Evolutionary conservation across 2,113 vertebrate species (phyloP).

Genomic region (Climacteris rufus): DNA sequence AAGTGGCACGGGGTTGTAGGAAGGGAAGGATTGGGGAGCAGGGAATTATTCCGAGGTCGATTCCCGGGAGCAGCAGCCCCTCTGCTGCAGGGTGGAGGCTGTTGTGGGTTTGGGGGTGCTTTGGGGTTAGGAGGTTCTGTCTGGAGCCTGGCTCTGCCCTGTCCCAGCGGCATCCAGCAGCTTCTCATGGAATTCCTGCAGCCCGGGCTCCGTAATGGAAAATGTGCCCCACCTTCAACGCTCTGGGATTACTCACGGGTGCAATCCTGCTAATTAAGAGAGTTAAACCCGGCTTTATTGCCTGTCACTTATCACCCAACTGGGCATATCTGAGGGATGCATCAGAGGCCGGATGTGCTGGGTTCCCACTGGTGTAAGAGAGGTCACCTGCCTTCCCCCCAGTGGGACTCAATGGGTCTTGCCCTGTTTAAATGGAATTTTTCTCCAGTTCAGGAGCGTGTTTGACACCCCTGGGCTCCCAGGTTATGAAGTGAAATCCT

Average conservation of each 20-base stretch:
- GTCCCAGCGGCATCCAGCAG: conserved; percentile 35
- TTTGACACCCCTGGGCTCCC: not conserved
- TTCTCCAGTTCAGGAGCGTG: rapidly evolving
- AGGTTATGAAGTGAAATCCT: not conserved
- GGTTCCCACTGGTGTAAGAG: not conserved
- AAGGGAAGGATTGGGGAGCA: not conserved
- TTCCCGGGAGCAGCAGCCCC: not conserved
- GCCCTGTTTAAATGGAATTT: not conserved
- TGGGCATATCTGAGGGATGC: not conserved
- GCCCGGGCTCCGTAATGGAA: conserved; percentile 49
- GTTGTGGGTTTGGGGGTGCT: rapidly evolving
- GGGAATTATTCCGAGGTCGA: not conserved
- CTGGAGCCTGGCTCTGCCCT: not conserved
- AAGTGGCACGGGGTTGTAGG: rapidly evolving
- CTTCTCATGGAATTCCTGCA: conserved; percentile 40
- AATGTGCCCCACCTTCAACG: conserved; percentile 61
- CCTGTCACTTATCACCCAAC: conserved; percentile 9
- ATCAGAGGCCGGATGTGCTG: not conserved
- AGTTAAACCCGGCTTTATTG: conserved; percentile 58
- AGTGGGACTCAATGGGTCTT: rapidly evolving
- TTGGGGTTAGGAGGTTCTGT: not conserved
- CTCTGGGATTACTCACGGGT: conserved; percentile 64
- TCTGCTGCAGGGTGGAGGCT: not conserved
- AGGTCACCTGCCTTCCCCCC: not conserved
- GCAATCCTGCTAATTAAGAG: conserved; percentile 53